phyloP scores from a whole-genome alignment of 2,888 invertebrate species.

The Taenaris catops region DNA sequence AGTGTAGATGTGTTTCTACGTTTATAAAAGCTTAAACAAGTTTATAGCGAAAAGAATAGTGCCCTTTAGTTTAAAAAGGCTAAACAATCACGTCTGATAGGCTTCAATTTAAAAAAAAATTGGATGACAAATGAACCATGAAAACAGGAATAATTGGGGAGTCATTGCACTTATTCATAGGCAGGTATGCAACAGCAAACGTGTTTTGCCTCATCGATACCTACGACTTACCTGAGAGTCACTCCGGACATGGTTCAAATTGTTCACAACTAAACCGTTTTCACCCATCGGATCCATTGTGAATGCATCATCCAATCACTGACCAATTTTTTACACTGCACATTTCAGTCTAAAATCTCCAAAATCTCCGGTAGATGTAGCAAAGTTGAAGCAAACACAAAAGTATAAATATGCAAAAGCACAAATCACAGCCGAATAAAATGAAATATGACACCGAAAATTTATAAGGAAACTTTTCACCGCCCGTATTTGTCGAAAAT shows the following conservation, averaged over 20 bases:
- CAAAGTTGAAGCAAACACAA: slow-evolving; percentile 14
- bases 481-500: too few relatives aligned
- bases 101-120: slow-evolving; percentile 6
- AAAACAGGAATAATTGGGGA: slow-evolving; percentile 49
- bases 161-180: slow-evolving; percentile 72
- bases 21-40: too few relatives aligned
- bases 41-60: too few relatives aligned
- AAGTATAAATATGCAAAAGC: slow-evolving; percentile 28
- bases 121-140: slow-evolving; percentile 23
- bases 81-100: slow-evolving; percentile 1
- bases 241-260: slow-evolving; percentile 73
- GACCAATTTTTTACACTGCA: slow-evolving; percentile 33
- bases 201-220: slow-evolving; percentile 65
- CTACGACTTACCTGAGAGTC: slow-evolving; percentile 73
- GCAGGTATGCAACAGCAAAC: slow-evolving; percentile 65
- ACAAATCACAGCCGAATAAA: slow-evolving; percentile 36
- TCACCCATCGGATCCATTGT: slow-evolving; percentile 72
- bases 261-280: slow-evolving; percentile 72
- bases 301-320: slow-evolving; percentile 53
- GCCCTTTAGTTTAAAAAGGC: too few relatives aligned
- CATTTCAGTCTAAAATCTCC: slow-evolving; percentile 36
- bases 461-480: too few relatives aligned
- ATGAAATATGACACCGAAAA: too few relatives aligned
- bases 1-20: too few relatives aligned
- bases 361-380: slow-evolving; percentile 12